Evolutionary conservation across 92 coral and sea anemone genomes (phyloP), one percentile per base, ranked within the genome.

Genomic region (Virgularia gustaviana): DNA sequence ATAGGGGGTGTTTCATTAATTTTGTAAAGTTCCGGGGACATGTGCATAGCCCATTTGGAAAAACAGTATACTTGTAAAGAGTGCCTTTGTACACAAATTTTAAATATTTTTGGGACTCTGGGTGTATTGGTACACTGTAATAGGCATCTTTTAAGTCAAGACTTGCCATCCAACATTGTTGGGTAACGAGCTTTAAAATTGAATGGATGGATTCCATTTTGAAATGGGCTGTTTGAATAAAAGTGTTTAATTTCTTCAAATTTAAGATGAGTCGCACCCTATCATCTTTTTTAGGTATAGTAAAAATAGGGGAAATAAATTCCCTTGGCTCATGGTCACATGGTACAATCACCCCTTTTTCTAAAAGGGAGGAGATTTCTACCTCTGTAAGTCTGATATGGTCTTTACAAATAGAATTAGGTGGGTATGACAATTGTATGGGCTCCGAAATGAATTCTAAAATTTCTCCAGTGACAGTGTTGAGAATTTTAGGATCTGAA

Each of bases 11-110:
- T 78, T 85, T 85, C 64, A 85, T 28, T 44, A 81, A n/a, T 65
- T 85, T 85, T 57, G 89, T 71, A 65, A 85, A 85, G 9, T 41
- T 49, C 59, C 85, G 80, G 23, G 89, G 89, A 72, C 80, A 81
- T 37, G 43, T 77, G 25, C 80, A 77, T 53, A 81, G 52, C 56
- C 68, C 76, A 78, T 78, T 79, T 39, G 83, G 83, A 32, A 79
- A 71, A 41, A 51, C 47, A 36, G 70, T 70, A 36, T 56, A 79
- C 49, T 79, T 67, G 35, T 41, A 79, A 34, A 57, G 58, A 3
- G 44, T 59, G 10, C 72, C 78, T 27, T 72, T 45, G 57, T 56
- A 79, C 36, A 23, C 29, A 35, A 79, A 71, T 61, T 60, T 71
- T 32, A 79, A 52, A 20, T 70, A 58, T 41, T 57, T 79, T 9